Evolutionary conservation across 2,797 vertebrate genomes (phyloP), one percentile per base, ranked within the genome.

Genomic region (Galago senegalensis): DNA sequence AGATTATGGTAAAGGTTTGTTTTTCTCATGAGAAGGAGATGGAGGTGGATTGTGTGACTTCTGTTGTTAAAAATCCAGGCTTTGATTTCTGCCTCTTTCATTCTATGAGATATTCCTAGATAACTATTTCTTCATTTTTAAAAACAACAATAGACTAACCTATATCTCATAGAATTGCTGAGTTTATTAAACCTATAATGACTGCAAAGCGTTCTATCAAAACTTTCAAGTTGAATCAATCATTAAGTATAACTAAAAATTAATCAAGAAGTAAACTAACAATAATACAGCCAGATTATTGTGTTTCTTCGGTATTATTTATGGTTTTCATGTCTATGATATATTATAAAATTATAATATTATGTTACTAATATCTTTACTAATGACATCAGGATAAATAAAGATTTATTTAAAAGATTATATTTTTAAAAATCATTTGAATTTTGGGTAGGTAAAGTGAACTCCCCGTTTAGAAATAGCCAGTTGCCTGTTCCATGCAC

Each of bases 271-370:
- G 7, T 65, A 93, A 92, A 61, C 87, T 88, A 96, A 81, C 46
- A 85, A 77, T 88, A 88, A 93, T 76, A 87, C 46, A n/a, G 53
- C 7, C 37, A 89, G 43, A 94, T 67, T 88, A 56, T 93, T 87
- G 72, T 90, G 27, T 79, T 88, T 25, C 34, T 67, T 69, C 7
- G 7, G 10, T 58, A 79, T 79, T 92, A 93, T 91, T 92, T 94
- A 25, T 95, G 49, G 81, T 65, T 95, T 97, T 95, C 27, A 58
- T 83, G 96, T 96, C 43, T 29, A 83, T 34, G 65, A 53, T 72
- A 87, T 49, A 80, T 85, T 90, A 89, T 80, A 93, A 80, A 81
- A 87, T 76, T 85, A 16, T 88, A 43, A 87, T 90, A 10, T 96
- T 91, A n/a, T 82, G 34, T 12, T 91, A 87, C 40, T 79, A 69